Conservation (phyloP, 2,888 invertebrate species). For the Xanthorhoe designata region DNA sequence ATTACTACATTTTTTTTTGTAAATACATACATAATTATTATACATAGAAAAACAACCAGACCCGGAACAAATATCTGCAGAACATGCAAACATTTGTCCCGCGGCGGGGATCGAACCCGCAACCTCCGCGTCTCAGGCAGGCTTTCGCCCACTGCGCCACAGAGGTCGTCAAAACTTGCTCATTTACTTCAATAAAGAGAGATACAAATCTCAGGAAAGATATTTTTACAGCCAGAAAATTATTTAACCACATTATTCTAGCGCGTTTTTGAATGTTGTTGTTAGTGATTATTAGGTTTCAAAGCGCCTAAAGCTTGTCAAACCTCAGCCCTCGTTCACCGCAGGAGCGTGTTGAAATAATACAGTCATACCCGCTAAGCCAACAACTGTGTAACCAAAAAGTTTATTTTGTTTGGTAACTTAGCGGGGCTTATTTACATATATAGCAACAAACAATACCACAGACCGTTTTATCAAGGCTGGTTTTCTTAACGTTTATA, state of each 20-base stretch:
- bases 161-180: too few species aligned
- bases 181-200: too few species aligned
- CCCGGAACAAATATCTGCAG: too few species aligned
- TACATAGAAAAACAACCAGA: too few species aligned
- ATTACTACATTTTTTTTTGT: too few species aligned
- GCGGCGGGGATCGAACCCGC: too few species aligned
- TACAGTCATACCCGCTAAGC: conserved; percentile 56
- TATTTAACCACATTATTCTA: neutral
- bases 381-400: conserved; percentile 64
- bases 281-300: conserved; percentile 29
- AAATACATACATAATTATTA: too few species aligned
- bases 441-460: conserved; percentile 63
- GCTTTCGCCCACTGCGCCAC: too few species aligned
- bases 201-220: neutral
- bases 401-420: conserved; percentile 76
- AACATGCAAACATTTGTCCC: too few species aligned
- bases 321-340: conserved; percentile 43
- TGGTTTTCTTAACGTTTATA: neutral
- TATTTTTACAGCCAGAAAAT: neutral
- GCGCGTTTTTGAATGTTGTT: conserved; percentile 19
- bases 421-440: conserved; percentile 76
- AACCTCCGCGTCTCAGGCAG: too few species aligned
- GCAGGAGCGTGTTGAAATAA: conserved; percentile 52
- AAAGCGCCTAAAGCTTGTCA: conserved; percentile 34
- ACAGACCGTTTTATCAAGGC: conserved; percentile 14